phyloP scores from a whole-genome alignment of 2,888 invertebrate genomes.

The Drosophila pegasa region DNA sequence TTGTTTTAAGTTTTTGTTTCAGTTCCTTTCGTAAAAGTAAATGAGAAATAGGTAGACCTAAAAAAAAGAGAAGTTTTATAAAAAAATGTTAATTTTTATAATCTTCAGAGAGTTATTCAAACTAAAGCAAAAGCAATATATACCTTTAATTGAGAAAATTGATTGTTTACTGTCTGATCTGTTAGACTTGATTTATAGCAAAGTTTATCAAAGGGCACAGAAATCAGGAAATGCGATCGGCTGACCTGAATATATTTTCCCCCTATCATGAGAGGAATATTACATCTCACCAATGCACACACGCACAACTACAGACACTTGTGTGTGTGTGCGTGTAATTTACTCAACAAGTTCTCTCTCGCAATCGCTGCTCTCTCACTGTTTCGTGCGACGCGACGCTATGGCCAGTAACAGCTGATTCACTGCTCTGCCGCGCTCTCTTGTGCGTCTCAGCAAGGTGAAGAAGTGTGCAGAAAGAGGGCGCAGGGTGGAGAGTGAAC shows the following conservation, averaged over 20 bases:
- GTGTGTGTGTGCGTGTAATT: slow-evolving; percentile 36
- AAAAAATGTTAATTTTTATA: no score
- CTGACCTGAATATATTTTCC: neutral
- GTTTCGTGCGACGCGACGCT: slow-evolving; percentile 5
- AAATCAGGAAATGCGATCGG: neutral
- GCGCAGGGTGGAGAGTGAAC: neutral
- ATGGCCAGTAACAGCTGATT: slow-evolving; percentile 43
- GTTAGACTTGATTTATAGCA: neutral
- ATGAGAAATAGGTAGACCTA: neutral
- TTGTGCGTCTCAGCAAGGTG: neutral
- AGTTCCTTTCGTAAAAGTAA: neutral
- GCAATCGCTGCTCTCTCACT: neutral
- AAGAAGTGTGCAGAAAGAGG: neutral
- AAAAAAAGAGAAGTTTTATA: neutral
- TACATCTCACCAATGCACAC: neutral
- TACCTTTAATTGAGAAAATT: neutral
- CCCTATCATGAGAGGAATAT: neutral
- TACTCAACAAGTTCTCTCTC: slow-evolving; percentile 47
- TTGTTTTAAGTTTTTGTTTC: no score
- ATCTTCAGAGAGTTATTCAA: neutral
- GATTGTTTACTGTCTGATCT: slow-evolving; percentile 4
- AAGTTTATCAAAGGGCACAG: neutral
- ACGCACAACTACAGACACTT: neutral
- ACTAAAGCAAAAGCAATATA: slow-evolving; percentile 2
- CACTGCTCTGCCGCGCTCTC: slow-evolving; percentile 1